Percentiles rank a stretch among this genome's conserved stretches.
Conservation (phyloP, 2,797 vertebrate genomes). For the Leptoclinus maculatus region DNA sequence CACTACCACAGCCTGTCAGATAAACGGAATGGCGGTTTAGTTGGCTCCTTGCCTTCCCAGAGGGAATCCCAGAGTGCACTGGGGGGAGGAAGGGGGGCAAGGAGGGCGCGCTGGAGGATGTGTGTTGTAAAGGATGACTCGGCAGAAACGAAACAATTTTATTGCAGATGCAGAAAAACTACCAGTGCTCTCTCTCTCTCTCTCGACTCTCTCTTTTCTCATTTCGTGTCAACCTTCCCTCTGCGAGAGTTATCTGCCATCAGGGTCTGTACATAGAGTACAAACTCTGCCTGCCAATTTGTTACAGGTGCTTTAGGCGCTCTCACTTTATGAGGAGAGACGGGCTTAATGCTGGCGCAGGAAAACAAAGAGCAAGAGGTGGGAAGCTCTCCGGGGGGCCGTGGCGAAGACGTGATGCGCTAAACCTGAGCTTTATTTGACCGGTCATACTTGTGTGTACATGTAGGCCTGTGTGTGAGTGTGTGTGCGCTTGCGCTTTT, state of each 20-base stretch:
- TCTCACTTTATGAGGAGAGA: constrained; percentile 64
- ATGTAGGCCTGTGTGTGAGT: not conserved
- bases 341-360: constrained; percentile 41
- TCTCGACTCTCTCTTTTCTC: constrained; percentile 25
- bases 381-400: constrained; percentile 36
- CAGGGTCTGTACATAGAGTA: constrained; percentile 57
- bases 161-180: constrained; percentile 55
- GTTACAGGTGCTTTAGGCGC: constrained; percentile 65
- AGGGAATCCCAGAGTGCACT: constrained; percentile 56
- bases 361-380: constrained; percentile 40
- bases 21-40: constrained; percentile 59
- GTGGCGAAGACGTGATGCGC: constrained; percentile 26
- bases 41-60: constrained; percentile 52
- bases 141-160: constrained; percentile 61
- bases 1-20: constrained; percentile 62
- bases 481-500: not conserved
- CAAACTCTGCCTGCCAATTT: constrained; percentile 72
- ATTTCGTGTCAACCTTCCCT: constrained; percentile 58
- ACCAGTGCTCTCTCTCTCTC: constrained; percentile 27
- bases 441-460: constrained; percentile 22
- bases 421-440: constrained; percentile 41
- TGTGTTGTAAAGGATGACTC: constrained; percentile 61
- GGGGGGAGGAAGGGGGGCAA: constrained; percentile 5
- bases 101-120: constrained; percentile 28
- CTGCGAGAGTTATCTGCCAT: constrained; percentile 67